These are phyloP conservation scores for Phasianus colchicus DNA, from an alignment of 2,113 vertebrate genomes.

Conservation along the genomic window DNA sequence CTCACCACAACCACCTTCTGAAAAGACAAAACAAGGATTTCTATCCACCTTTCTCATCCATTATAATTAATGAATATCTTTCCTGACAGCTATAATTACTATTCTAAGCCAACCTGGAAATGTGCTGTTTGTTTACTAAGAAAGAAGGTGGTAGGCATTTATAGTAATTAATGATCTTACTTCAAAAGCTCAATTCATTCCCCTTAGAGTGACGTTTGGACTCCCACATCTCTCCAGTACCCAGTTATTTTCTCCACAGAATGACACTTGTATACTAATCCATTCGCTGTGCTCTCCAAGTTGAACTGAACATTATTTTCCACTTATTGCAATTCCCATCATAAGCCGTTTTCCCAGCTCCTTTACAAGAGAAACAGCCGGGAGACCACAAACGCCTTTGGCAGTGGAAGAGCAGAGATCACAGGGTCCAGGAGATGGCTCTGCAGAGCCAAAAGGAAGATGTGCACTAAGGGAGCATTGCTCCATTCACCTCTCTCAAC, in stretches of 20 bases:
- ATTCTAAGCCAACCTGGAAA: background rate
- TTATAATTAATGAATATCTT: background rate
- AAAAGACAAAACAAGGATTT: background rate
- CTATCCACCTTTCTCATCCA: background rate
- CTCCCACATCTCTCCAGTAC: background rate
- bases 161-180: background rate
- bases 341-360: background rate
- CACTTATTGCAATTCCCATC: background rate
- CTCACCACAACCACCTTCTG: background rate
- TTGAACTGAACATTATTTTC: background rate
- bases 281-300: background rate
- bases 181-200: background rate
- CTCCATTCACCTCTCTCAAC: too few relatives aligned
- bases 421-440: conserved; percentile 2
- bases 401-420: background rate
- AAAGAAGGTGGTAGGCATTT: background rate
- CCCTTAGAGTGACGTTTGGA: background rate
- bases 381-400: background rate
- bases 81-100: background rate
- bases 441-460: background rate
- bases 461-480: rapidly evolving
- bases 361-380: rapidly evolving
- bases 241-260: background rate
- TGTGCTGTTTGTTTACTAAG: background rate
- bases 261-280: background rate